Evolutionary conservation across 2,888 invertebrate genomes (phyloP), one percentile per base, ranked within the genome.

Genomic region (Drosophila neonasuta): DNA sequence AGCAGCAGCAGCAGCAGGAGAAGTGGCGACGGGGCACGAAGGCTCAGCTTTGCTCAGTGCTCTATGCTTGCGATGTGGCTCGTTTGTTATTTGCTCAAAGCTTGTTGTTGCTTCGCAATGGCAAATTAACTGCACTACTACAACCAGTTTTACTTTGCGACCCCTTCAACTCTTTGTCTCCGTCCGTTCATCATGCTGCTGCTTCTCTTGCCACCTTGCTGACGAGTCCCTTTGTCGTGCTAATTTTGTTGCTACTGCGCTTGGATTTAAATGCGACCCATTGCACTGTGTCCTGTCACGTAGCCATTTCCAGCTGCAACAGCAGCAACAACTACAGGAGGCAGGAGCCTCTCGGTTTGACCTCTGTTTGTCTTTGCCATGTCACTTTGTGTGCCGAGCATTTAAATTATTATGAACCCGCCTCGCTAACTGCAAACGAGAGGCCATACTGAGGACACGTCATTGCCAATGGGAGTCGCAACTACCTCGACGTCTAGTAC

Each of bases 321-420:
- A 29, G 29, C 17, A 6, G 39, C 41, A 45, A 44, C 58, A 44
- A 36, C 57, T 50, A 32, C n/a, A 54, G 57, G 46, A 41, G 42
- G 36, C 56, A 39, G 46, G 29, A 56, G 56, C 48, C 56, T 41
- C 56, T 67, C 46, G 32, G 70, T 74, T 84, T 87, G 84, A 84
- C 86, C 83, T 86, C 73, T 87, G 84, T 86, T 87, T 87, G 84
- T 87, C 85, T 88, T 86, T 86, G 84, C 81, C 73, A 77, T 86
- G 87, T 86, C 86, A 83, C 70, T 76, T 74, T 84, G 88, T 87
- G 85, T 87, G 87, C 85, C 74, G 67, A 88, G 88, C 88, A 88
- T 88, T 88, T 87, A 88, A 88, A 88, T 88, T 88, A 87, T 88
- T 88, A 88, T 86, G 87, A 87, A 64, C 74, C 78, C 72, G 60